Evolutionary conservation across 2,113 vertebrate genomes (phyloP).

Genomic region (Pipra filicauda): DNA sequence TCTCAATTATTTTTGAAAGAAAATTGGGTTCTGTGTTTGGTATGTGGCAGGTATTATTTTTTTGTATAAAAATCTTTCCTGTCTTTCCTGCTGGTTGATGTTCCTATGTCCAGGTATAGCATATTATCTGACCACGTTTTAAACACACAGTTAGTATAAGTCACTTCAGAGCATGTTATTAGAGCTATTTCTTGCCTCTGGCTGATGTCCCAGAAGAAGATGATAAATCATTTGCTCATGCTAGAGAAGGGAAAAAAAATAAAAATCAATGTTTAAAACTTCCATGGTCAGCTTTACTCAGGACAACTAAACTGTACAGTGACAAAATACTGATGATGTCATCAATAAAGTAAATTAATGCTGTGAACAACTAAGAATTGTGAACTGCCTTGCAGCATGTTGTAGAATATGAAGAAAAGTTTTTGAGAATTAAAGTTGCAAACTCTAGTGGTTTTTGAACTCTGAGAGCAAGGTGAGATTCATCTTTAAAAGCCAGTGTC

Average conservation of each 20-base stretch:
- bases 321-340: constrained; percentile 37
- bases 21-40: not conserved
- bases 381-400: not conserved
- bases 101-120: not conserved
- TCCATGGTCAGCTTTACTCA: constrained; percentile 51
- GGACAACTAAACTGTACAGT: not conserved
- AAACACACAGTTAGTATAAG: not conserved
- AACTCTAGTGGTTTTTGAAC: not conserved
- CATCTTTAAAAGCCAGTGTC: not conserved
- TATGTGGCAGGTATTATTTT: not conserved
- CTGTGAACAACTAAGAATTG: not conserved
- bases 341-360: not conserved
- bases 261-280: constrained; percentile 37
- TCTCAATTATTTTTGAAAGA: not conserved
- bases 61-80: not conserved
- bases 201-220: constrained; percentile 9
- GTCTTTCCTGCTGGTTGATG: not conserved
- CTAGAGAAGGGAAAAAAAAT: not conserved
- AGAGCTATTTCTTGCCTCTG: not conserved
- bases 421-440: not conserved
- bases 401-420: not conserved
- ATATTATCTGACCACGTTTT: not conserved
- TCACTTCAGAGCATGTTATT: not conserved
- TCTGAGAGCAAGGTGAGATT: not conserved
- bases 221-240: not conserved